Conservation (phyloP, 2,113 vertebrate species). For the Hyperopisus bebe region DNA sequence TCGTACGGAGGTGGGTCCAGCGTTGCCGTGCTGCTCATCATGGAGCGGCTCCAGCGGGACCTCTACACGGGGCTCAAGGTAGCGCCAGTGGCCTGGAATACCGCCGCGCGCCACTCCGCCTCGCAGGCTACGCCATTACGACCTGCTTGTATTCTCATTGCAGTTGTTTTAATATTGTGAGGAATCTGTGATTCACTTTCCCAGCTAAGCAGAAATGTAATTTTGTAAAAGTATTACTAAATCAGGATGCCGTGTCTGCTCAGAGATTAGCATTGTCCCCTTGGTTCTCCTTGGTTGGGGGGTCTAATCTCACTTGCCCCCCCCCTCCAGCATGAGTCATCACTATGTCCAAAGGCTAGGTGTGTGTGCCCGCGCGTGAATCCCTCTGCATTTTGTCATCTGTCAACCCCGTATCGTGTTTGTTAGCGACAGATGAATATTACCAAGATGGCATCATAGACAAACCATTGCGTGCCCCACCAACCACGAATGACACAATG, state of each 20-base stretch:
- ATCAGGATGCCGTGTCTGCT: not conserved
- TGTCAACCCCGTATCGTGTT: not conserved
- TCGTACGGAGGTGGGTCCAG: constrained; percentile 84
- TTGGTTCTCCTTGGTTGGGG: not conserved
- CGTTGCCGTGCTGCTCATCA: constrained; percentile 90
- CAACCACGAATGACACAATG: not conserved
- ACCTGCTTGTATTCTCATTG: not conserved
- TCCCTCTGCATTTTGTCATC: not conserved
- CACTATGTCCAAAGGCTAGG: not conserved
- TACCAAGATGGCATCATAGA: not conserved
- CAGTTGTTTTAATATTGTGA: not conserved
- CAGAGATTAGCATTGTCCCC: not conserved
- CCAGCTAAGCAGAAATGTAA: not conserved
- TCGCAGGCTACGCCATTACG: not conserved
- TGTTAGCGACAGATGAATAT: not conserved
- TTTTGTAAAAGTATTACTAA: not conserved
- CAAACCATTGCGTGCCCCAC: not conserved
- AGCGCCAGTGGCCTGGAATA: not conserved
- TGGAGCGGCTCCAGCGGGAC: constrained; percentile 90
- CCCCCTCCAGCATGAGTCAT: not conserved
- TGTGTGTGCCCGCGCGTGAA: not conserved
- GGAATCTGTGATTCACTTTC: not conserved
- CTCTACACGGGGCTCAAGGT: constrained; percentile 95
- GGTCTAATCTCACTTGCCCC: not conserved
- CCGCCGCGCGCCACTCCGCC: not conserved